Evolutionary conservation across 2,797 vertebrate genomes (phyloP), one percentile per base, ranked within the genome.

Genomic region (Hirundo rustica): DNA sequence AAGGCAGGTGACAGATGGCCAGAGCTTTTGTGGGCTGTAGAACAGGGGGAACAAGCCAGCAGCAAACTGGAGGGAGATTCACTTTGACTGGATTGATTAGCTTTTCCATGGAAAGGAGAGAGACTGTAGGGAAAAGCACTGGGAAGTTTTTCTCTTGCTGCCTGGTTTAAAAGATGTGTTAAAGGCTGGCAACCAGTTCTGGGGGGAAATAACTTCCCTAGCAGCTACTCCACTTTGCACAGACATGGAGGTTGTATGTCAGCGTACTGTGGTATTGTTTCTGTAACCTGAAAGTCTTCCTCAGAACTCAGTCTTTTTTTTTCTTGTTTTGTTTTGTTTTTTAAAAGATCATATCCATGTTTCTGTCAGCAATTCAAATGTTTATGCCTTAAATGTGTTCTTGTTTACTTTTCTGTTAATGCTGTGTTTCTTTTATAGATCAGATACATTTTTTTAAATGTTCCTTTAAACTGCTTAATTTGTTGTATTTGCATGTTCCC

Each of bases 351-450:
- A 0, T 53, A 17, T 79, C 50, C 18, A 5, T 79, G n/a, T 38
- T 85, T 85, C 72, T 94, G 58, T 92, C 55, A 84, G 47, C 75
- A 80, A 8, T 72, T 60, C 32, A 55, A 16, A 36, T 15, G 13
- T 93, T 83, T 78, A 36, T 85, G 30, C 47, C 44, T 81, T 75
- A 51, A 80, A 40, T 55, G 36, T 78, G 5, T 76, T 86, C 53
- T 85, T 17, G 13, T 89, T 77, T 88, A 40, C 47, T 68, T 81
- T 72, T 62, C 54, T 68, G 16, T 58, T 88, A 84, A 58, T 42
- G 38, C 8, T 47, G 0, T 72, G 9, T 78, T 92, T 93, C 22
- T 80, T 87, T 72, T 51, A 8, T 42, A n/a, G 22, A 32, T 77
- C 50, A 60, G 45, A 83, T 74, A 44, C 0, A 3, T 62, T 76